Conservation (phyloP, 53 echinoderm and acorn worm genomes). For the Mesocentrotus franciscanus region DNA sequence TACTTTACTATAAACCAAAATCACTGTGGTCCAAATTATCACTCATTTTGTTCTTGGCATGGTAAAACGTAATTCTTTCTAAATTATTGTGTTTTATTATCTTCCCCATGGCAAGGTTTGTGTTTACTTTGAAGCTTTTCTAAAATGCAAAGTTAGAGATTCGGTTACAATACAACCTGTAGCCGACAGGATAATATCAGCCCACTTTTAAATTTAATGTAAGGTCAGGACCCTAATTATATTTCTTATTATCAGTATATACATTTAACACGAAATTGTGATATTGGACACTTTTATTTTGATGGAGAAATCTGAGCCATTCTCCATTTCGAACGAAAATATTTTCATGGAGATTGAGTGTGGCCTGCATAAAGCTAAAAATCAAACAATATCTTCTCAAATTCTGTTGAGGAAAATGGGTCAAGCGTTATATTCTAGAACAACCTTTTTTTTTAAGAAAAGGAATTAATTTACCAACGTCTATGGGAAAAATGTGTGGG, state of each 20-base stretch:
- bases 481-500: background rate
- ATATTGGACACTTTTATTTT: background rate
- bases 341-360: background rate
- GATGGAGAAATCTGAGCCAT: background rate
- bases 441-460: background rate
- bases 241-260: background rate
- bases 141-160: background rate
- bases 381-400: constrained; percentile 11
- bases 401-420: background rate
- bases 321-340: background rate
- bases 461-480: background rate
- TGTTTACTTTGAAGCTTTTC: background rate
- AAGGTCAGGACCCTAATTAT: background rate
- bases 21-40: no score
- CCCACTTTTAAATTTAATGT: background rate
- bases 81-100: background rate
- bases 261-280: constrained; percentile 8
- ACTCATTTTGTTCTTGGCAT: background rate
- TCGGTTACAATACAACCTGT: background rate
- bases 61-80: background rate
- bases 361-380: constrained; percentile 18
- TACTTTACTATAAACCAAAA: no score
- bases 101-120: no score
- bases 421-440: background rate
- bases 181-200: background rate